phyloP scores from a whole-genome alignment of 2,888 invertebrate genomes.

The Drosophila anomalata region DNA sequence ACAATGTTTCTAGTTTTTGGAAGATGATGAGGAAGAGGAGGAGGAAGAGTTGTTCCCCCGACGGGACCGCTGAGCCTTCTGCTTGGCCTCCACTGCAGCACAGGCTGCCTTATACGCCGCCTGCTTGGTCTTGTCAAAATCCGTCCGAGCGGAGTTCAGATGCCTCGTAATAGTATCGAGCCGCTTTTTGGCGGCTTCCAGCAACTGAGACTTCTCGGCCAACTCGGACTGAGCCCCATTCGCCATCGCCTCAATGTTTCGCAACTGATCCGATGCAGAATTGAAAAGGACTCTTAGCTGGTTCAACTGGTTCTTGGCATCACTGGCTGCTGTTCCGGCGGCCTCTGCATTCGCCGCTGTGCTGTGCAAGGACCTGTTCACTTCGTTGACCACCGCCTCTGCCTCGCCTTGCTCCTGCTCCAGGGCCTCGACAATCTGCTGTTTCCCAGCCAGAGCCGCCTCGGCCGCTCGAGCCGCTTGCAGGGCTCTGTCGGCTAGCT shows the following conservation, averaged over 20 bases:
- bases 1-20: background rate
- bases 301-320: slow-evolving; percentile 85
- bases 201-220: slow-evolving; percentile 87
- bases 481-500: slow-evolving; percentile 89
- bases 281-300: slow-evolving; percentile 84
- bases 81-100: slow-evolving; percentile 89
- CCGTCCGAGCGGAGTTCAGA: slow-evolving; percentile 86
- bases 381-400: slow-evolving; percentile 86
- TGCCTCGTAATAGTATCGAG: slow-evolving; percentile 87
- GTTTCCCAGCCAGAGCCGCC: slow-evolving; percentile 88
- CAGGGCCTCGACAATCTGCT: slow-evolving; percentile 88
- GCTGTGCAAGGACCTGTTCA: slow-evolving; percentile 86
- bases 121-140: slow-evolving; percentile 88
- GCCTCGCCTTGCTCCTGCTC: slow-evolving; percentile 88
- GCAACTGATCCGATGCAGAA: slow-evolving; percentile 85
- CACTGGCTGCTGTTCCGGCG: slow-evolving; percentile 87
- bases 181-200: slow-evolving; percentile 88
- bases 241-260: slow-evolving; percentile 87
- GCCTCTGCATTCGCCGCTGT: slow-evolving; percentile 87
- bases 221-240: slow-evolving; percentile 87
- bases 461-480: slow-evolving; percentile 90
- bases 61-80: slow-evolving; percentile 75
- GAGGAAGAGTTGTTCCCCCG: background rate
- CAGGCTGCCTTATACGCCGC: slow-evolving; percentile 88
- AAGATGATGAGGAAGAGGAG: slow-evolving; percentile 1